Conservation (phyloP, 1,140 invertebrate species). For the Drosophila nebulosa region DNA sequence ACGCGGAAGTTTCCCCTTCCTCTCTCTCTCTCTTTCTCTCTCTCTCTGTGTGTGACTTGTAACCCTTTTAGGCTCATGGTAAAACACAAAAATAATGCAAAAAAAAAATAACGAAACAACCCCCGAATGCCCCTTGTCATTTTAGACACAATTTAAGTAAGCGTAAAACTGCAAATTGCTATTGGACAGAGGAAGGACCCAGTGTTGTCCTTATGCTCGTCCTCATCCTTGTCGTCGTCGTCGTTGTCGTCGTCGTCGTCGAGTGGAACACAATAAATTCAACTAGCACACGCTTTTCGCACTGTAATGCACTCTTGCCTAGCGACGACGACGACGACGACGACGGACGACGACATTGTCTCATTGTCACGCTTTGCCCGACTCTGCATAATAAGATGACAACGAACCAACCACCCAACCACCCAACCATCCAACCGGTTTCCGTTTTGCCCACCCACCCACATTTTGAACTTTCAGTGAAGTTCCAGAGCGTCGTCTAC, state of each 20-base stretch:
- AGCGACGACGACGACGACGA: constrained; percentile 28
- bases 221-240: not conserved
- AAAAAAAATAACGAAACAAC: constrained; percentile 10
- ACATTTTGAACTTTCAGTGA: constrained; percentile 39
- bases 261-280: constrained; percentile 55
- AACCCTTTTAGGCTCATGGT: constrained; percentile 3
- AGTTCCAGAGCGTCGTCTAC: constrained; percentile 31
- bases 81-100: not conserved
- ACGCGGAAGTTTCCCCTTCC: constrained; percentile 13
- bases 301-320: constrained; percentile 54
- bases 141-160: constrained; percentile 78
- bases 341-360: constrained; percentile 57
- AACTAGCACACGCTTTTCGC: constrained; percentile 58
- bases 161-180: constrained; percentile 78
- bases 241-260: not conserved
- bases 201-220: constrained; percentile 2
- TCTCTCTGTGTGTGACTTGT: not conserved
- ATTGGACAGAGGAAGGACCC: constrained; percentile 35
- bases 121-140: constrained; percentile 54
- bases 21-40: constrained; percentile 17
- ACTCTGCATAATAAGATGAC: constrained; percentile 75
- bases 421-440: constrained; percentile 1
- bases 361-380: constrained; percentile 69
- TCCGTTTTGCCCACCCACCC: not conserved
- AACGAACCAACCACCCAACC: constrained; percentile 25